Conservation (phyloP, 2,888 invertebrate species). For the Luffia ferchaultella region DNA sequence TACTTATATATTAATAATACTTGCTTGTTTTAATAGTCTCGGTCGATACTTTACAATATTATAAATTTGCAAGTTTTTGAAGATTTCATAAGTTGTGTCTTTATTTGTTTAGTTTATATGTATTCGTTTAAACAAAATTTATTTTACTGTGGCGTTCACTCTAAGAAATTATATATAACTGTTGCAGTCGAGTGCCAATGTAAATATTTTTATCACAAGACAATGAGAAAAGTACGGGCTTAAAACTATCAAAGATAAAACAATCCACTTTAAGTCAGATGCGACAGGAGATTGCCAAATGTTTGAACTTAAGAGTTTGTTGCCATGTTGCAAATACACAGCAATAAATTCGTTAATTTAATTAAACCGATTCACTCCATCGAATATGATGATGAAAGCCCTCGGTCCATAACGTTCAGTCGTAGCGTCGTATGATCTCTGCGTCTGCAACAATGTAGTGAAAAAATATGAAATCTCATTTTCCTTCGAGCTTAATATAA, state of each 20-base stretch:
- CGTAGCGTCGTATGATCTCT: neutral
- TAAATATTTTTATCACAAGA: too few relatives aligned
- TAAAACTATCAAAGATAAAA: neutral
- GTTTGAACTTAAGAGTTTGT: neutral
- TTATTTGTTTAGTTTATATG: too few relatives aligned
- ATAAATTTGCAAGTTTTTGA: too few relatives aligned
- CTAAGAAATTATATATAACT: too few relatives aligned
- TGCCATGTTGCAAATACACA: conserved; percentile 24
- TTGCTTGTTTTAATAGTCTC: too few relatives aligned
- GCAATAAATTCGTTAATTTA: conserved; percentile 48
- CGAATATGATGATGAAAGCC: conserved; percentile 2
- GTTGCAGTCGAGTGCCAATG: too few relatives aligned
- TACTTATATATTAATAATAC: too few relatives aligned
- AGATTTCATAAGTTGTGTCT: too few relatives aligned
- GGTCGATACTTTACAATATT: too few relatives aligned
- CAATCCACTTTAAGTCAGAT: neutral
- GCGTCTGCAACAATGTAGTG: neutral
- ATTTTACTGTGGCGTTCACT: too few relatives aligned
- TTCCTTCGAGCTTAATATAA: conserved; percentile 7
- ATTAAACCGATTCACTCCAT: conserved; percentile 26
- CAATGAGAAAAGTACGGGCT: too few relatives aligned
- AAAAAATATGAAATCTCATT: neutral
- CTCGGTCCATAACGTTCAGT: neutral
- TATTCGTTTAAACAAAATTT: too few relatives aligned
- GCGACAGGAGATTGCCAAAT: neutral